These are phyloP conservation scores for Lepidurus apus DNA, from an alignment of 1,140 invertebrate species.

Conservation along the genomic window DNA sequence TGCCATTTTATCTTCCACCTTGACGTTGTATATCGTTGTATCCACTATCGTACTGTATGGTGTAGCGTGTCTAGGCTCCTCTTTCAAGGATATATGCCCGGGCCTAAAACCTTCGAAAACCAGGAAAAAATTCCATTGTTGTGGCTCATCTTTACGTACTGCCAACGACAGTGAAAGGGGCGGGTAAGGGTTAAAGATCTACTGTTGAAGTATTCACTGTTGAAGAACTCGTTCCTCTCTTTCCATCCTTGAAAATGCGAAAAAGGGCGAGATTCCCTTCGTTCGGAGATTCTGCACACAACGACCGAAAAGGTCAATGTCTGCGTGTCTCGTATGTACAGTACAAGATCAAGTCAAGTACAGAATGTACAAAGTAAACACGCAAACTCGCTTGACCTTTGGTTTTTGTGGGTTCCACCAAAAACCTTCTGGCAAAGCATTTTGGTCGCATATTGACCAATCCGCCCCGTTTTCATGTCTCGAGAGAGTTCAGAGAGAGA, in stretches of 20 bases:
- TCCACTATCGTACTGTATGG: not conserved
- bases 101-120: not conserved
- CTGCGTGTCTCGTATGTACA: not conserved
- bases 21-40: too few species aligned
- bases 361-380: not conserved
- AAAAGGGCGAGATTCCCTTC: too few species aligned
- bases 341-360: not conserved
- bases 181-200: not conserved
- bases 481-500: too few species aligned
- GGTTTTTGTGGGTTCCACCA: too few species aligned
- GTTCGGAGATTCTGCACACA: too few species aligned
- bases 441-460: too few species aligned
- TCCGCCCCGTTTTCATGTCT: too few species aligned
- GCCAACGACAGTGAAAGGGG: not conserved
- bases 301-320: not conserved
- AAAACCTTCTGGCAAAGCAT: too few species aligned
- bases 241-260: too few species aligned
- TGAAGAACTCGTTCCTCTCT: too few species aligned
- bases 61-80: not conserved
- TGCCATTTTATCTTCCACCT: not conserved
- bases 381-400: too few species aligned
- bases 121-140: not conserved
- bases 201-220: too few species aligned
- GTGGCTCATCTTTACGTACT: not conserved
- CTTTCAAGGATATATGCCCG: not conserved